Conservation (phyloP, 2,888 invertebrate genomes). For the Spatulosminthurus flaviceps region DNA sequence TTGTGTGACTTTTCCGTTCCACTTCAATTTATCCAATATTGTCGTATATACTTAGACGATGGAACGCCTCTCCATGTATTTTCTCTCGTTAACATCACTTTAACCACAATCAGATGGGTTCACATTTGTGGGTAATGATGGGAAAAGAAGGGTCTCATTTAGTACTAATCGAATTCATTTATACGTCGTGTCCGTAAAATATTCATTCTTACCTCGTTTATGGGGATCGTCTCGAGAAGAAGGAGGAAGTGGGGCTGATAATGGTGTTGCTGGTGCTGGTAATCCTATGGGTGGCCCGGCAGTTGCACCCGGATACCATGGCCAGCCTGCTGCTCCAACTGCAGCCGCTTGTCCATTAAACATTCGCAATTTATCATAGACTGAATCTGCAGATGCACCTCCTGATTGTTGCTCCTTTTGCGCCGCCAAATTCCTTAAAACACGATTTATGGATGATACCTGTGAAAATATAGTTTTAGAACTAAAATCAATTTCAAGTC, state of each 20-base stretch:
- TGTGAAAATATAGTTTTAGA: too few relatives aligned
- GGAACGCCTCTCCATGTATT: neutral
- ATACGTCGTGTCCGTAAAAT: neutral
- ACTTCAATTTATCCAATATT: constrained; percentile 24
- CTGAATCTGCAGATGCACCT: constrained; percentile 80
- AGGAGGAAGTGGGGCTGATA: constrained; percentile 68
- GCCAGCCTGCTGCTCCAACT: constrained; percentile 73
- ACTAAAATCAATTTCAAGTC: too few relatives aligned
- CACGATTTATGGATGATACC: constrained; percentile 98
- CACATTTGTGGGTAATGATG: neutral
- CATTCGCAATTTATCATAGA: constrained; percentile 94
- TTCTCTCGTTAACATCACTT: too few relatives aligned
- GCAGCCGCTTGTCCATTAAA: constrained; percentile 85
- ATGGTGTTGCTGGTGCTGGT: constrained; percentile 68
- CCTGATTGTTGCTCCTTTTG: constrained; percentile 93
- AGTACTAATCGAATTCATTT: neutral
- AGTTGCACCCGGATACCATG: constrained; percentile 85
- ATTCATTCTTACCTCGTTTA: constrained; percentile 76
- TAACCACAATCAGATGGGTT: too few relatives aligned
- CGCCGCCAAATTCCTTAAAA: constrained; percentile 92
- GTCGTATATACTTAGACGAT: neutral
- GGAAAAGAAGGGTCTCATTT: too few relatives aligned
- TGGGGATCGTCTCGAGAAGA: constrained; percentile 75
- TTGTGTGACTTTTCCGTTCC: constrained; percentile 12
- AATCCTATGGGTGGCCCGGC: constrained; percentile 77